These are phyloP conservation scores for Rhombomys opimus DNA, from an alignment of 2,113 vertebrate species.

Conservation along the genomic window DNA sequence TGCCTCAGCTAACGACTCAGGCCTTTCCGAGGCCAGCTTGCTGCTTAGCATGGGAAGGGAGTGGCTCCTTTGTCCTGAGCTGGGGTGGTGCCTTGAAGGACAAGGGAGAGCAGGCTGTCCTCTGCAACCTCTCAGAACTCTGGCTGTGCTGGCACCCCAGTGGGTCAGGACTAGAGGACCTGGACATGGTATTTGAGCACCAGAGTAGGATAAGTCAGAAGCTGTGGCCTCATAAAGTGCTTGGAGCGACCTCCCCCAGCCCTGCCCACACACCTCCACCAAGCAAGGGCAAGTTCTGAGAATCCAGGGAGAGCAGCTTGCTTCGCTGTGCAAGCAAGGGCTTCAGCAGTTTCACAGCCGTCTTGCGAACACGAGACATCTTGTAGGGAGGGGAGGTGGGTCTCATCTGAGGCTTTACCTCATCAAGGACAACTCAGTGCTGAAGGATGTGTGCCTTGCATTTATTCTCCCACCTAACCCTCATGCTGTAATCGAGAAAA, in stretches of 20 bases:
- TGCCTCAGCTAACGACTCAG: not conserved
- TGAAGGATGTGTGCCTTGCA: not conserved
- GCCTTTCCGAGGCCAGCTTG: not conserved
- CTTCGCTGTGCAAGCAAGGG: not conserved
- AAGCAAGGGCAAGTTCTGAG: not conserved
- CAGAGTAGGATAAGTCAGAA: not conserved
- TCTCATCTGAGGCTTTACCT: not conserved
- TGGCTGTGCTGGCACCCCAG: not conserved
- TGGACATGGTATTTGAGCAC: not conserved
- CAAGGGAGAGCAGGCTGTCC: not conserved
- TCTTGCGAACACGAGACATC: not conserved
- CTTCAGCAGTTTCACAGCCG: not conserved
- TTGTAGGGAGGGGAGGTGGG: not conserved
- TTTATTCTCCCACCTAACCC: not conserved
- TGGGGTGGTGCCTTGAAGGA: not conserved
- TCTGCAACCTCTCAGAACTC: not conserved
- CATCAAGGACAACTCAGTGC: no score
- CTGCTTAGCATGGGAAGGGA: not conserved
- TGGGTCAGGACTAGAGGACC: not conserved
- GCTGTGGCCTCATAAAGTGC: fast-evolving
- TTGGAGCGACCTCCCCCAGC: not conserved
- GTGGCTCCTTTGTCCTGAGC: not conserved
- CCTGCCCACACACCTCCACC: not conserved
- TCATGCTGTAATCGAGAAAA: conserved; percentile 7
- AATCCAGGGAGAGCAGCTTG: not conserved